Conservation (phyloP, 2,888 invertebrate genomes). For the Microchrysa polita region DNA sequence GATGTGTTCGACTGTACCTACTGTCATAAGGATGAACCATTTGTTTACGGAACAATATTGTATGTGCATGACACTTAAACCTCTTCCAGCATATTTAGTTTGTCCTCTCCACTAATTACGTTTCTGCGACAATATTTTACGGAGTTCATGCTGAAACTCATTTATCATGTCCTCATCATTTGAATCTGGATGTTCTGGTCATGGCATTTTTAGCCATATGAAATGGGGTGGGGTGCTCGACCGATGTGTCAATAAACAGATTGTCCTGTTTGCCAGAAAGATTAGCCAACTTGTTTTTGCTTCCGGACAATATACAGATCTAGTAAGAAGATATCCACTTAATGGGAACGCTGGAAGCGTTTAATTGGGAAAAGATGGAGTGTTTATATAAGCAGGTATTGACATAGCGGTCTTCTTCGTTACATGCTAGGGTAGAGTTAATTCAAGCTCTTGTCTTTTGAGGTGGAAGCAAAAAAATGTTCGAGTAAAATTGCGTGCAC, state of each 20-base stretch:
- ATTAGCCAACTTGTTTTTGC: conserved; percentile 20
- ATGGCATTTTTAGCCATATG: not conserved
- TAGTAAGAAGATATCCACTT: not conserved
- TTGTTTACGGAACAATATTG: conserved; percentile 2
- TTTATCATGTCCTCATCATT: conserved; percentile 31
- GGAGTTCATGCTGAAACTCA: not conserved
- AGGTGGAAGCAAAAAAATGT: too few species aligned
- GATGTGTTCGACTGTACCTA: too few species aligned
- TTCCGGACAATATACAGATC: conserved; percentile 5
- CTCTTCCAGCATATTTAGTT: not conserved
- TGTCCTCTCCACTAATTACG: not conserved
- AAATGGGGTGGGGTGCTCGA: not conserved
- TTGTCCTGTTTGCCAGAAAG: conserved; percentile 26
- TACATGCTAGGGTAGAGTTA: too few species aligned
- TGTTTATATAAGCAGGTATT: conserved; percentile 8
- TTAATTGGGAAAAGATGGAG: conserved; percentile 2
- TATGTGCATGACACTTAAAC: not conserved
- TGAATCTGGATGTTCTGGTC: conserved; percentile 1
- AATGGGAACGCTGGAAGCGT: not conserved
- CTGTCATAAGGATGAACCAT: not conserved
- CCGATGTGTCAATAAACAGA: conserved; percentile 29
- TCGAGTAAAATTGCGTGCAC: too few species aligned
- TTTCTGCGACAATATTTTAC: not conserved
- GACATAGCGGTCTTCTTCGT: too few species aligned
- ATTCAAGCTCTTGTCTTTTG: too few species aligned